Conservation (phyloP, 64 coral and sea anemone species). For the Cladopsammia gracilis region DNA sequence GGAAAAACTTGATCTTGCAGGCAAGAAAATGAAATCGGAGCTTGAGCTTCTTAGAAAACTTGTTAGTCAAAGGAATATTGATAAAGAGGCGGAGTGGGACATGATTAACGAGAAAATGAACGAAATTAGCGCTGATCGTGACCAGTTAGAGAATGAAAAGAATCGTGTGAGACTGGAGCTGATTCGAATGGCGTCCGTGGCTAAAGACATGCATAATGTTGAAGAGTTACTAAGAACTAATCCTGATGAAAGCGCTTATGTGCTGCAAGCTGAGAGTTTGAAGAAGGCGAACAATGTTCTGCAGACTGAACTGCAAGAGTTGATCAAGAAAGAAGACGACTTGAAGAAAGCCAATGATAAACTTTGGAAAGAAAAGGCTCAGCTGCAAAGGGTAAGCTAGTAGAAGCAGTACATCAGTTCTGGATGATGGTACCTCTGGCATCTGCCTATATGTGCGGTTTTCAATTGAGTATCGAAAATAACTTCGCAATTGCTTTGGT, state of each 20-base stretch:
- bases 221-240: conserved; percentile 84
- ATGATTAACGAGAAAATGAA: conserved; percentile 90
- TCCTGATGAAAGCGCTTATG: conserved; percentile 88
- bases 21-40: conserved; percentile 89
- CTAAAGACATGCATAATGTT: conserved; percentile 75
- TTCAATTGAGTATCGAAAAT: too few species aligned
- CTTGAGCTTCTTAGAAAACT: conserved; percentile 88
- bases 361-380: conserved; percentile 89
- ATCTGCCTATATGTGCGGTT: too few species aligned
- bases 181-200: conserved; percentile 86
- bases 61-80: conserved; percentile 87
- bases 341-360: conserved; percentile 87
- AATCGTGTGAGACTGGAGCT: conserved; percentile 74
- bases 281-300: conserved; percentile 96
- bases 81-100: conserved; percentile 88
- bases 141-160: conserved; percentile 71
- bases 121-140: conserved; percentile 79
- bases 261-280: conserved; percentile 81
- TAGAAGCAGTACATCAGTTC: too few species aligned
- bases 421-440: too few species aligned
- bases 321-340: conserved; percentile 76
- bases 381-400: conserved; percentile 75
- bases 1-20: conserved; percentile 59
- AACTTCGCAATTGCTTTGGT: too few species aligned
- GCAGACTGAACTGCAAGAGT: conserved; percentile 92